These are phyloP conservation scores for Balanococcus diminutus DNA, from an alignment of 2,888 invertebrate species.

Conservation along the genomic window DNA sequence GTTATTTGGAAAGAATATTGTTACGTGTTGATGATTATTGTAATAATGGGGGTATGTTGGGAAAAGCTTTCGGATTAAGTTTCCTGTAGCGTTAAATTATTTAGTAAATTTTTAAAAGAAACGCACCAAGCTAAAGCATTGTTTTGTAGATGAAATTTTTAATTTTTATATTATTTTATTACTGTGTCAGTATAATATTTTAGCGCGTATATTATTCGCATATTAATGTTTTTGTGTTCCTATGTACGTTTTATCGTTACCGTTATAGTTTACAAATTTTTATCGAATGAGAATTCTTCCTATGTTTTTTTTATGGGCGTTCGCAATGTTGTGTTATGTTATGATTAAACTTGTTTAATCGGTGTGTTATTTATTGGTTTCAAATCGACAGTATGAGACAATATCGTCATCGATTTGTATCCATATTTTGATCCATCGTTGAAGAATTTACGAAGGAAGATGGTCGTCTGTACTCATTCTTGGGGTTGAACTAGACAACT, in stretches of 20 bases:
- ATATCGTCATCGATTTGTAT: too few relatives aligned
- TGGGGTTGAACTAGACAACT: too few relatives aligned
- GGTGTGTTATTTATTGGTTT: background rate
- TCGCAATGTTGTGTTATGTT: background rate
- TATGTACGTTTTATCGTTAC: slow-evolving; percentile 22
- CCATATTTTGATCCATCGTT: too few relatives aligned
- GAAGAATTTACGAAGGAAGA: too few relatives aligned
- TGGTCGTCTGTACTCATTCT: too few relatives aligned
- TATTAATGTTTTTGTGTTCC: slow-evolving; percentile 34
- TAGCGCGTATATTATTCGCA: slow-evolving; percentile 20
- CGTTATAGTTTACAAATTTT: slow-evolving; percentile 18
- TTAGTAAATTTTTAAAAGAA: background rate
- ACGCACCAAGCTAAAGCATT: slow-evolving; percentile 26
- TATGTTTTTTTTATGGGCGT: background rate
- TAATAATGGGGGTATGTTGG: background rate
- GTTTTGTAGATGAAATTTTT: slow-evolving; percentile 12
- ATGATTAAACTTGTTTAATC: slow-evolving; percentile 27
- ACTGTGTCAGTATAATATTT: background rate
- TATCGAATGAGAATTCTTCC: slow-evolving; percentile 27
- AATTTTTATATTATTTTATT: slow-evolving; percentile 36
- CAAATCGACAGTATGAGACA: background rate
- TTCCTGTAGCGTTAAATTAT: background rate
- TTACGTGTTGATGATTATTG: background rate
- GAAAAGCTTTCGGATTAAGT: background rate
- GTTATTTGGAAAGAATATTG: too few relatives aligned